Base-by-base conservation (phyloP, 2,113 vertebrate species). In the Pampusana beccarii region DNA sequence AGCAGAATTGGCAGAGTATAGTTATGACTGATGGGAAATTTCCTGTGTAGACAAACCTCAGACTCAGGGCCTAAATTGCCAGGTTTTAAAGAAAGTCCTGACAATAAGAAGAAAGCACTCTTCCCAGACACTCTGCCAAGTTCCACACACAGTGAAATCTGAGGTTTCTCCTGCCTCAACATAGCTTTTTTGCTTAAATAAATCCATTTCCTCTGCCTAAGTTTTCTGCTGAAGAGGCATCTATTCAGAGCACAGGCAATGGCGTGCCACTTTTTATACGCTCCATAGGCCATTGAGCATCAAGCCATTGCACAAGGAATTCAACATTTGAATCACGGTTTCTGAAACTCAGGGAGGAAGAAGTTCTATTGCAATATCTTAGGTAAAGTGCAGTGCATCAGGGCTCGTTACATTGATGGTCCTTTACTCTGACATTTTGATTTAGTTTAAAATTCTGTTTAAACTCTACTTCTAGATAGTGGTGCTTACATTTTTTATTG, bases 361-460 rank as follows among this genome's bases (percentile, higher is more conserved):
- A 86, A 60, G 50, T 36, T 67, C 51, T 72, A 65, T 34, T 56
- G 62, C 86, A 83, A 4, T 56, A 57, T 80, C 69, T 78, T 93
- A 56, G 60, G 60, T 95, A 80, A 92, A 90, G 75, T 78, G 86
- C 90, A 86, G 46, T 16, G 46, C 92, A 86, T 88, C 90, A 70
- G 61, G 92, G 80, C 80, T 84, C 28, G 51, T 92, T 92, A 86
- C 51, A 14, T 16, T 93, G 88, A 93, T 71, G 90, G 88, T 70
- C 67, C 69, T 90, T 92, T 92, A 42, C 86, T 80, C 65, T 96
- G 92, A 96, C 93, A 94, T 97, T 96, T 95, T 92, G 90, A 90
- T 93, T 92, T 95, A 92, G 85, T 97, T 95, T 88, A 95, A 90
- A 93, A 96, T 97, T 96, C 92, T 90, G 88, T 96, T 94, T 97